Conservation (phyloP, 2,113 vertebrate genomes). For the Erythrocercus mccallii region DNA sequence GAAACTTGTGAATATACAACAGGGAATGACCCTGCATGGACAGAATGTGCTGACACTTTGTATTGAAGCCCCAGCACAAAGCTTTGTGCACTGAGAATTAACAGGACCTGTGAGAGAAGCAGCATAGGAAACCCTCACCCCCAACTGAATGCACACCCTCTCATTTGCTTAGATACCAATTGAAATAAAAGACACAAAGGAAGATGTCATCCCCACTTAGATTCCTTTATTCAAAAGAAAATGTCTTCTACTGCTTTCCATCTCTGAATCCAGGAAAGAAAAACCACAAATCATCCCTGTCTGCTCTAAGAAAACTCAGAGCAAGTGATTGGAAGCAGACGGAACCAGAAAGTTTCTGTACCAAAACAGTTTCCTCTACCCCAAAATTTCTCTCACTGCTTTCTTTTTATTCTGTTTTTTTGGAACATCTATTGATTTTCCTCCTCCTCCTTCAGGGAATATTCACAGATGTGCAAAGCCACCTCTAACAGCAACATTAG, state of each 20-base stretch:
- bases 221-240: background rate
- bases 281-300: background rate
- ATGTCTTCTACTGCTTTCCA: background rate
- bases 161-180: background rate
- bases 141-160: background rate
- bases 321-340: background rate
- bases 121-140: background rate
- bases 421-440: conserved; percentile 45
- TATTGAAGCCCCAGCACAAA: background rate
- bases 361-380: background rate
- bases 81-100: background rate
- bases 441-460: conserved; percentile 43
- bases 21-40: accelerated
- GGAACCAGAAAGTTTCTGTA: background rate
- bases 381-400: background rate
- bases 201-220: background rate
- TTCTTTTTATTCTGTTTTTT: background rate
- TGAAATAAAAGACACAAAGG: background rate
- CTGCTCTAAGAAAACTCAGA: background rate
- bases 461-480: conserved; percentile 65
- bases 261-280: background rate
- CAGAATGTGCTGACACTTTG: background rate
- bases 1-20: accelerated
- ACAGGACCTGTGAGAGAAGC: accelerated
- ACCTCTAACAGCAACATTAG: conserved; percentile 62